Evolutionary conservation across 2,113 vertebrate species (phyloP), one percentile per base, ranked within the genome.

Genomic region (rat (Rattus norvegicus)): DNA sequence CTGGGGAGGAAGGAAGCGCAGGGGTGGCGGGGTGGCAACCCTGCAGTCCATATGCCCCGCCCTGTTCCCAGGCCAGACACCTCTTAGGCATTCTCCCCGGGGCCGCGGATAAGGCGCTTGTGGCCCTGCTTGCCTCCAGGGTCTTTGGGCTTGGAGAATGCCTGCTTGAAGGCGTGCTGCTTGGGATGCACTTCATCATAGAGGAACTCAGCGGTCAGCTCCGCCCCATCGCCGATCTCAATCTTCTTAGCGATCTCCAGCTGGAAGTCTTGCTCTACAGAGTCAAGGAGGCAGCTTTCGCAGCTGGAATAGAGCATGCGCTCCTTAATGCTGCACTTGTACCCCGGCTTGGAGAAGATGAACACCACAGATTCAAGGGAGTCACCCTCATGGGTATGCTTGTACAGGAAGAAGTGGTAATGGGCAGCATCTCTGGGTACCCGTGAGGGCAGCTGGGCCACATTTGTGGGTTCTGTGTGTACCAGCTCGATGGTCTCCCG

Each of bases 261-360:
- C 89, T 99, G 99, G 91, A 99, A 99, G 87, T 99, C 99, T 98
- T 99, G 99, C 98, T 99, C 99, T 95, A 99, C 99, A 0, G 99
- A 99, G 93, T 99, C 99, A 20, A 99, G 98, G 96, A 99, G 98
- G 52, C 99, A 98, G 98, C 99, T 99, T 99, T 99, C 99, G 98
- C 99, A 99, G 99, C 99, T 99, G 95, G 99, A 99, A 97, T 99
- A 99, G 56, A 99, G 98, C 99, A 99, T 99, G 91, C 99, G 99
- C 92, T 99, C 99, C 95, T 99, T 99, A 98, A 99, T 99, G 96
- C 99, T 99, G 97, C 99, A 99, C 97, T 99, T 99, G 98, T 99
- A 99, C 1, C 99, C 99, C 0, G 99, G 99, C 99, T 99, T 99
- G 20, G 99, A 99, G 98, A 99, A 99, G 98, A 99, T 99, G 95